Evolutionary conservation across 2,888 invertebrate species (phyloP).

Genomic region (Drosophila parthenogenetica): DNA sequence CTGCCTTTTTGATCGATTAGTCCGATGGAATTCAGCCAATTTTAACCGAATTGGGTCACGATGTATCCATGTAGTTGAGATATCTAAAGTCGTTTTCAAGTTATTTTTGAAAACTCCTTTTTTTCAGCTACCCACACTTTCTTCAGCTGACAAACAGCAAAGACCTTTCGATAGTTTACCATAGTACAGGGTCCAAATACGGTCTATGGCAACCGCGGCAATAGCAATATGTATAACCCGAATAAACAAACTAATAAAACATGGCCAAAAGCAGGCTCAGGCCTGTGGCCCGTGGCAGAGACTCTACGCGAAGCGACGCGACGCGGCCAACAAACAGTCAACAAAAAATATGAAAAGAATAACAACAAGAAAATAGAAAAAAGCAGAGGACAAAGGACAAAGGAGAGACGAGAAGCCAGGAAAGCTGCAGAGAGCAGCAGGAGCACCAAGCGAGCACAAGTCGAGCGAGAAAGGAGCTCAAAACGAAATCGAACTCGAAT

Average conservation of each 20-base stretch:
- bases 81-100: too few species aligned
- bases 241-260: constrained; percentile 86
- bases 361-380: constrained; percentile 4
- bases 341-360: constrained; percentile 7
- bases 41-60: too few species aligned
- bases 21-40: too few species aligned
- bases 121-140: too few species aligned
- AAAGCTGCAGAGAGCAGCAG: constrained; percentile 42
- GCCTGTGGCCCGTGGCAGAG: constrained; percentile 24
- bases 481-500: constrained; percentile 30
- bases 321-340: constrained; percentile 33
- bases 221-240: constrained; percentile 82
- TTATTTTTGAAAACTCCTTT: too few species aligned
- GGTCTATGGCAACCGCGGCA: constrained; percentile 84
- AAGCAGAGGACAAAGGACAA: neutral
- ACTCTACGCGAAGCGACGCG: constrained; percentile 9
- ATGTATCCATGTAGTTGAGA: too few species aligned
- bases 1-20: too few species aligned
- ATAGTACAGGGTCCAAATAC: neutral
- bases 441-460: constrained; percentile 17
- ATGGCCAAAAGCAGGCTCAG: constrained; percentile 78
- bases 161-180: neutral
- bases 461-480: constrained; percentile 6
- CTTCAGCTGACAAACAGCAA: neutral
- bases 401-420: constrained; percentile 43